phyloP scores from a whole-genome alignment of 2,888 invertebrate genomes.

The Scelioninae gen. 2 region DNA sequence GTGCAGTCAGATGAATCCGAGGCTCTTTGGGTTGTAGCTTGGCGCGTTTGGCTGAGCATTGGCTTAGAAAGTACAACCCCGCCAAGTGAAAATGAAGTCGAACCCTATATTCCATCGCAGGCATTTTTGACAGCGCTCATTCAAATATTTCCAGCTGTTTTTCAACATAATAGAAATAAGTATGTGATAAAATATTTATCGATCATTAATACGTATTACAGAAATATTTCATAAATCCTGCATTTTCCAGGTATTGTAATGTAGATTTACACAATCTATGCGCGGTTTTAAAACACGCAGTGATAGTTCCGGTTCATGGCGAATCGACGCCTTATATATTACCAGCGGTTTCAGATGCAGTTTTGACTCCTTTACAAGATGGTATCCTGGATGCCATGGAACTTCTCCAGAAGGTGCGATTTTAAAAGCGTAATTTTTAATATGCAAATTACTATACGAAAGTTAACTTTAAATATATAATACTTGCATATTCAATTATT shows the following conservation, averaged over 20 bases:
- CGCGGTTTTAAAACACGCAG: slow-evolving; percentile 84
- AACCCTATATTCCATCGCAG: slow-evolving; percentile 92
- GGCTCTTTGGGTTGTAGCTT: slow-evolving; percentile 87
- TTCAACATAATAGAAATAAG: slow-evolving; percentile 89
- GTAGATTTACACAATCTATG: slow-evolving; percentile 89
- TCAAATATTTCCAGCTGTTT: slow-evolving; percentile 96
- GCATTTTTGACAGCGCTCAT: slow-evolving; percentile 95
- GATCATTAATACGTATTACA: background rate
- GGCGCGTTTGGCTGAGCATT: slow-evolving; percentile 92
- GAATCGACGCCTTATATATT: slow-evolving; percentile 89
- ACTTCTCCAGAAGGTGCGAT: slow-evolving; percentile 85
- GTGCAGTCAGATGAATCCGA: slow-evolving; percentile 75
- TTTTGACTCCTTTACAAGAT: slow-evolving; percentile 89
- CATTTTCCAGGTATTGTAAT: slow-evolving; percentile 78
- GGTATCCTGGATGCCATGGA: slow-evolving; percentile 91
- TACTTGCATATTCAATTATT: no score
- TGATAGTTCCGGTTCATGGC: slow-evolving; percentile 87
- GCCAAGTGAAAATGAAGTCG: slow-evolving; percentile 75
- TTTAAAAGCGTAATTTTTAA: no score
- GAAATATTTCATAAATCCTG: slow-evolving; percentile 61
- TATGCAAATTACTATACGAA: no score
- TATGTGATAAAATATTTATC: slow-evolving; percentile 70
- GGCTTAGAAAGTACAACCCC: slow-evolving; percentile 87
- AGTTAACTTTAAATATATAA: no score
- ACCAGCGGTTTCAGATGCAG: slow-evolving; percentile 86